phyloP scores from a whole-genome alignment of 2,113 vertebrate species.

The Eudyptes chrysolophus region DNA sequence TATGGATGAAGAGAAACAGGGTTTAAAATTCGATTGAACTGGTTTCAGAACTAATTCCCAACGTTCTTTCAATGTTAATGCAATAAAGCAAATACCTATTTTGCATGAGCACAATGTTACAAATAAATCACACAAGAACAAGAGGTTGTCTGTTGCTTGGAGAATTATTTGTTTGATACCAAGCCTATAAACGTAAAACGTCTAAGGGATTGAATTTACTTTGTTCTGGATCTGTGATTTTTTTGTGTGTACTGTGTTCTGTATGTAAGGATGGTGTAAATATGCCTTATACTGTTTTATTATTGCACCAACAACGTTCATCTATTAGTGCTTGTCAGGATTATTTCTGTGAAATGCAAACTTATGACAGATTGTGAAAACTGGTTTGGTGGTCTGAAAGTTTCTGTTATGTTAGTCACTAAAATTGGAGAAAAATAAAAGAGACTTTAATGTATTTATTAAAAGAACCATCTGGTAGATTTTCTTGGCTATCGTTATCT shows the following conservation, averaged over 20 bases:
- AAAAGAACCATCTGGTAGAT: constrained; percentile 66
- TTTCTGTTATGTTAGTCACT: constrained; percentile 71
- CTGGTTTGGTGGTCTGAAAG: constrained; percentile 70
- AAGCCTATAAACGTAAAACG: constrained; percentile 60
- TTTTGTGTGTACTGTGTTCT: constrained; percentile 76
- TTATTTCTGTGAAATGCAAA: constrained; percentile 77
- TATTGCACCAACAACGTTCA: constrained; percentile 65
- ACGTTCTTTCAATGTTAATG: constrained; percentile 71
- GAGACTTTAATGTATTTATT: constrained; percentile 78
- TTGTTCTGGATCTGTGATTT: constrained; percentile 72
- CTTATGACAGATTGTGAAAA: constrained; percentile 73
- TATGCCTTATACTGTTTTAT: constrained; percentile 77
- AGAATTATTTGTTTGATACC: constrained; percentile 66
- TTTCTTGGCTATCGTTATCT: constrained; percentile 28
- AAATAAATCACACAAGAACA: constrained; percentile 72
- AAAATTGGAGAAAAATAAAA: constrained; percentile 69
- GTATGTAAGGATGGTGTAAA: constrained; percentile 79
- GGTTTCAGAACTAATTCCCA: constrained; percentile 54
- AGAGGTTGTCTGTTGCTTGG: constrained; percentile 71
- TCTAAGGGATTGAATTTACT: constrained; percentile 64
- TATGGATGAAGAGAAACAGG: constrained; percentile 61
- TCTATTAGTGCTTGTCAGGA: constrained; percentile 74
- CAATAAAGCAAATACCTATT: constrained; percentile 78
- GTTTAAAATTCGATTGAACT: constrained; percentile 46
- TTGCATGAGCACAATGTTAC: constrained; percentile 79